Conservation (phyloP, 2,888 invertebrate genomes). For the Tyria jacobaeae region DNA sequence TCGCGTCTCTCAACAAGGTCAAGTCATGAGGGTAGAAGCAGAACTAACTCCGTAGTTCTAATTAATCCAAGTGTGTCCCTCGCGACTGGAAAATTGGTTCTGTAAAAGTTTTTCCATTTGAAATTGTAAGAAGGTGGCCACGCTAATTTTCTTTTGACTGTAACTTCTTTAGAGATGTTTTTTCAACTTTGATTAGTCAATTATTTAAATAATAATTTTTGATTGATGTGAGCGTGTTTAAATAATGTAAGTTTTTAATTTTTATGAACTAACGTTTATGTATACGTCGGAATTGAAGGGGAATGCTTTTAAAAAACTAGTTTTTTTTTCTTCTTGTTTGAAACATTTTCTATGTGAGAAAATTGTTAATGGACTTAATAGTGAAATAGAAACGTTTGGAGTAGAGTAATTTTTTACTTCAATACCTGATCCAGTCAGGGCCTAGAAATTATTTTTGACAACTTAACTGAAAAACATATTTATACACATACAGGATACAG, state of each 20-base stretch:
- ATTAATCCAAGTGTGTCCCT: conserved; percentile 75
- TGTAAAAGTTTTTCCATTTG: conserved; percentile 74
- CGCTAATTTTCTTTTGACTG: conserved; percentile 77
- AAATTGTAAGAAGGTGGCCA: conserved; percentile 63
- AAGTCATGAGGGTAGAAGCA: conserved; percentile 49
- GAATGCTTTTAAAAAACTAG: too few species aligned
- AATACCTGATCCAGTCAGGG: too few species aligned
- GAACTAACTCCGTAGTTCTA: conserved; percentile 57
- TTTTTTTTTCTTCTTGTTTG: too few species aligned
- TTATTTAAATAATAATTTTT: conserved; percentile 31
- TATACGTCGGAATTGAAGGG: too few species aligned
- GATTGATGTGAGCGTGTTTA: not conserved
- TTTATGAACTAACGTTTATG: too few species aligned
- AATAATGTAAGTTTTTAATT: not conserved
- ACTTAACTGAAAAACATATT: too few species aligned
- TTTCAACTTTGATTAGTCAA: conserved; percentile 62
- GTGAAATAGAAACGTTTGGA: too few species aligned
- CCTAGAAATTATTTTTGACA: too few species aligned
- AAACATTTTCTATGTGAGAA: too few species aligned
- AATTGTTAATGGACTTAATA: too few species aligned
- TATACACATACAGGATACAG: too few species aligned
- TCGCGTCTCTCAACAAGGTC: conserved; percentile 22
- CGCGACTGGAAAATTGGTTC: conserved; percentile 64
- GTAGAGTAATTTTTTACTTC: too few species aligned
- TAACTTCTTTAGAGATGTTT: conserved; percentile 54